A percentile compares a stretch with the other conserved stretches of the same genome.
phyloP scores from a whole-genome alignment of 2,797 vertebrate species.

The Alectoris magna region DNA sequence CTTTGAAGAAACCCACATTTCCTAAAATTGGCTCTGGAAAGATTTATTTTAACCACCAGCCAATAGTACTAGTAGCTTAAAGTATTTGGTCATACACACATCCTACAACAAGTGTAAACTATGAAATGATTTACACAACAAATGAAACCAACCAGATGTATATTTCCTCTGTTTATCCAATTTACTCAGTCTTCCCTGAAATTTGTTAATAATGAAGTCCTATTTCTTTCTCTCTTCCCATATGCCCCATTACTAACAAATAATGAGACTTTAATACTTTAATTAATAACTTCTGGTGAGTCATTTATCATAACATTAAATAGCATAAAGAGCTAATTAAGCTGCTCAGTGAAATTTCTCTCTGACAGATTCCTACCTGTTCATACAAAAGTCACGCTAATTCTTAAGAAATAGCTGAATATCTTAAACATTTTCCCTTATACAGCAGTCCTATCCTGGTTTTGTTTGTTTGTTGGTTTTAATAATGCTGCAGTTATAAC shows the following conservation, averaged over 20 bases:
- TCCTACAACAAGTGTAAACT: not conserved
- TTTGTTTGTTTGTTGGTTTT: not conserved
- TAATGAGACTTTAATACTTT: slow-evolving; percentile 57
- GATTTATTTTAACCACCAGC: not conserved
- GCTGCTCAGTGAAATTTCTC: slow-evolving; percentile 22
- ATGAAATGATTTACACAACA: slow-evolving; percentile 2
- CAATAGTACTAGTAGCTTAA: not conserved
- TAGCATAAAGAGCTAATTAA: slow-evolving; percentile 34
- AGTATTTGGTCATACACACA: not conserved
- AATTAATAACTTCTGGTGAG: slow-evolving; percentile 60
- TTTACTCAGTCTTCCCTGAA: slow-evolving; percentile 27
- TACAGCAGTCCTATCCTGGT: not conserved
- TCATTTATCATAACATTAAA: slow-evolving; percentile 51
- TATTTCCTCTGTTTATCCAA: slow-evolving; percentile 41
- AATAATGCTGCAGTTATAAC: not conserved
- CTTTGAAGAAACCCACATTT: not conserved
- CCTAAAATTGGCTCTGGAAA: not conserved
- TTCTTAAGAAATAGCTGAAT: not conserved
- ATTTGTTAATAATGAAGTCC: slow-evolving; percentile 6
- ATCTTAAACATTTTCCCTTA: not conserved
- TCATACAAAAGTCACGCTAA: not conserved
- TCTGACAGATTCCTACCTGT: slow-evolving; percentile 21
- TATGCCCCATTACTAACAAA: slow-evolving; percentile 38
- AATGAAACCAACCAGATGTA: not conserved
- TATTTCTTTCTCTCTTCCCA: not conserved